Percentiles rank a stretch among this genome's conserved stretches.
These are phyloP conservation scores for Synergus gifuensis DNA, from an alignment of 2,888 invertebrate genomes.

Conservation along the genomic window DNA sequence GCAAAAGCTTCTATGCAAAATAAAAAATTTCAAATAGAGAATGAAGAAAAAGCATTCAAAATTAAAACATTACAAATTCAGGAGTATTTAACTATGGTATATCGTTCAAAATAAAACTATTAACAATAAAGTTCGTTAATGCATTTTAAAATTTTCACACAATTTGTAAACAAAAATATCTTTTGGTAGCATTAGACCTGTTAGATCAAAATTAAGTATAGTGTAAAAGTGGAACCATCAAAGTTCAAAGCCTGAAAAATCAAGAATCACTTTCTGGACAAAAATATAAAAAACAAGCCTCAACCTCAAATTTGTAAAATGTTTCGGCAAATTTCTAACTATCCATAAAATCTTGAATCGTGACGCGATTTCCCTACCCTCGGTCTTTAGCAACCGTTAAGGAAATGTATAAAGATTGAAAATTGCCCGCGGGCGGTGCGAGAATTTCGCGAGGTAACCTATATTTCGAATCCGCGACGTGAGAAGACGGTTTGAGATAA, in stretches of 20 bases:
- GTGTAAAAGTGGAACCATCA: not conserved
- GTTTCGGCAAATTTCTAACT: not conserved
- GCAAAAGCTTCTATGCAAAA: too few species aligned
- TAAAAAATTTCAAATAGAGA: too few species aligned
- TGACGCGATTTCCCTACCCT: conserved; percentile 30
- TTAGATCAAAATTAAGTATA: not conserved
- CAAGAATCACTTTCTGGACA: not conserved
- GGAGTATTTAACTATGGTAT: too few species aligned
- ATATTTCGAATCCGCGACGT: conserved; percentile 40
- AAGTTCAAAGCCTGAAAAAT: not conserved
- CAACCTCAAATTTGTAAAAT: not conserved
- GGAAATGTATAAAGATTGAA: conserved; percentile 33
- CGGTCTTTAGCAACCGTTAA: conserved; percentile 23
- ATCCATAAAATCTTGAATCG: conserved; percentile 28
- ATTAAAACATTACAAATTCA: too few species aligned
- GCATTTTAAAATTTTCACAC: not conserved
- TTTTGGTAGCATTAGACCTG: not conserved
- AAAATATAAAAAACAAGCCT: conserved; percentile 15
- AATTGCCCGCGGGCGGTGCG: conserved; percentile 48
- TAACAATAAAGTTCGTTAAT: not conserved
- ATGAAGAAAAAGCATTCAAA: too few species aligned
- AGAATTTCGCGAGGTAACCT: conserved; percentile 50
- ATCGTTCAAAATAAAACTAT: not conserved
- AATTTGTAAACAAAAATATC: not conserved
- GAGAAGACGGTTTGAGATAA: not conserved